Evolutionary conservation across 2,113 vertebrate genomes (phyloP).

Genomic region (Gnathonemus echidnorhynchus): DNA sequence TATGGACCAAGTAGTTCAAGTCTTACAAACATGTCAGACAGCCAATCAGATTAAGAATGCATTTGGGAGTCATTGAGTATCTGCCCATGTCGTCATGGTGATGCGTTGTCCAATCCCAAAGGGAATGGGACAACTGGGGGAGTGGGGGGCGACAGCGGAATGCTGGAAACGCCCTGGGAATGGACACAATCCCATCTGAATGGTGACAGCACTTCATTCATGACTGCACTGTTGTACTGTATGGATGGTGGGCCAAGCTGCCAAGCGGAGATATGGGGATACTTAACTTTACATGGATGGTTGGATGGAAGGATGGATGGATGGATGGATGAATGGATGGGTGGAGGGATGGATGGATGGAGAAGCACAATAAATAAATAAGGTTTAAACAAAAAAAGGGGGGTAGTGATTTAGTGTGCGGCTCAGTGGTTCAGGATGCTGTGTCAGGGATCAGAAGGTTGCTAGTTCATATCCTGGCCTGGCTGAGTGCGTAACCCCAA

Average conservation of each 20-base stretch:
- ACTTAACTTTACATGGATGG: background rate
- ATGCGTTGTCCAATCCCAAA: background rate
- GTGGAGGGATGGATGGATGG: background rate
- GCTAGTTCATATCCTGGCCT: background rate
- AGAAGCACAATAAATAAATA: background rate
- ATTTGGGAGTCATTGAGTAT: background rate
- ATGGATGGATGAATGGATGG: background rate
- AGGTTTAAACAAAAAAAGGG: background rate
- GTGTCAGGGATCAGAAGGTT: background rate
- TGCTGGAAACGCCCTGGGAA: slow-evolving; percentile 13
- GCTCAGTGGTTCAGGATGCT: background rate
- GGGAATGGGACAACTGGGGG: slow-evolving; percentile 2
- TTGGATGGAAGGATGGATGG: background rate
- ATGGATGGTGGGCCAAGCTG: background rate
- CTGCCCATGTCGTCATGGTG: background rate
- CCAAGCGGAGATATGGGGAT: background rate
- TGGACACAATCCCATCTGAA: background rate
- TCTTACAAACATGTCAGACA: background rate
- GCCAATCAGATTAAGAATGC: background rate
- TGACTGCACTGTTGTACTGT: background rate
- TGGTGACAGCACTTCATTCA: background rate
- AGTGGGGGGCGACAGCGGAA: background rate
- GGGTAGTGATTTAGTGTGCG: background rate
- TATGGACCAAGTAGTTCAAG: background rate
- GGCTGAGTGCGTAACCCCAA: too few relatives aligned